A percentile compares a stretch with the other conserved stretches of the same genome.
These are phyloP conservation scores for Alviniconcha strummeri DNA, from an alignment of 2,888 invertebrate genomes.

Conservation along the genomic window DNA sequence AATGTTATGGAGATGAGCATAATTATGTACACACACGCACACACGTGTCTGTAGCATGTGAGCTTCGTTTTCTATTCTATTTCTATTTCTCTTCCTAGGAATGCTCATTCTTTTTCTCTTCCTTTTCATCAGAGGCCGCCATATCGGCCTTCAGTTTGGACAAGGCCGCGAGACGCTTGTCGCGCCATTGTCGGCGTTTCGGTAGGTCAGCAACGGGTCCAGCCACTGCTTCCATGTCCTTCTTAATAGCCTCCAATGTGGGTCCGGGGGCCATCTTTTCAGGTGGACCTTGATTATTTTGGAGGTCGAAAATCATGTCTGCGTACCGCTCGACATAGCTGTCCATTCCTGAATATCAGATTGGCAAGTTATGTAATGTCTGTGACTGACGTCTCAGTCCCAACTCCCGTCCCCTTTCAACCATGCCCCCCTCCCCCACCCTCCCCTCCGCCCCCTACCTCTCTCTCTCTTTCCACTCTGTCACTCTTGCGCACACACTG, in stretches of 20 bases:
- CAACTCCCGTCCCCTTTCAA: background rate
- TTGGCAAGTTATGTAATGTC: background rate
- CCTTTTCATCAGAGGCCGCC: slow-evolving; percentile 28
- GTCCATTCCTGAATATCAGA: slow-evolving; percentile 49
- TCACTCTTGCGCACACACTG: no score
- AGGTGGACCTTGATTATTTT: slow-evolving; percentile 52
- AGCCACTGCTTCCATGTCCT: slow-evolving; percentile 44
- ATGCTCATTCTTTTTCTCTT: background rate
- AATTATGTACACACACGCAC: no score
- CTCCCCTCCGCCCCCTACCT: no score
- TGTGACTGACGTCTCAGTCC: background rate
- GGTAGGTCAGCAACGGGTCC: slow-evolving; percentile 61
- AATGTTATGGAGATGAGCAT: no score
- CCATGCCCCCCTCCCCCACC: background rate
- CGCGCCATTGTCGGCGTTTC: slow-evolving; percentile 65
- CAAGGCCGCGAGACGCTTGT: slow-evolving; percentile 64
- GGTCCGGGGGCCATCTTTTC: slow-evolving; percentile 51
- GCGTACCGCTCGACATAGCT: slow-evolving; percentile 64
- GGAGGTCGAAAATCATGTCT: slow-evolving; percentile 58
- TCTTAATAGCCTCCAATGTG: slow-evolving; percentile 51
- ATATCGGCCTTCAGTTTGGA: slow-evolving; percentile 65
- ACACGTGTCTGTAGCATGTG: no score
- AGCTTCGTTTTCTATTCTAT: no score
- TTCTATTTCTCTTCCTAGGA: no score
- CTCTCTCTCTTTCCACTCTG: no score